phyloP scores from a whole-genome alignment of 2,888 invertebrate species.

The Sarcophaga subvicina region DNA sequence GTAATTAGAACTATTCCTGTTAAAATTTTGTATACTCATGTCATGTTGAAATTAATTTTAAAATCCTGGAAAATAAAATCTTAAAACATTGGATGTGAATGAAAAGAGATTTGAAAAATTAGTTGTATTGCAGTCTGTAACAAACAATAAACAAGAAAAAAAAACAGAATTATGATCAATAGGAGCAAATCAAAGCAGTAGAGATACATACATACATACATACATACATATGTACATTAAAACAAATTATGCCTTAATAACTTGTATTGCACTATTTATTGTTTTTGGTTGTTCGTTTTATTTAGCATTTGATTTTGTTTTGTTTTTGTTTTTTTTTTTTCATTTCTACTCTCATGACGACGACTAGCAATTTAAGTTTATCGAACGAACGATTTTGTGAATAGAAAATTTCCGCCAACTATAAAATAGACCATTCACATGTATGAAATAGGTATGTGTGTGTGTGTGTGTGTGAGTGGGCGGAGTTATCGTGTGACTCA shows the following conservation, averaged over 20 bases:
- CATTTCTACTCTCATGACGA: constrained; percentile 34
- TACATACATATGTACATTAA: background rate
- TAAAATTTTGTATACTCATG: no score
- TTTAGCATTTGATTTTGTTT: background rate
- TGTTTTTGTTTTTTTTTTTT: no score
- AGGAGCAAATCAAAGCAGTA: background rate
- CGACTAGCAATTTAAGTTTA: constrained; percentile 62
- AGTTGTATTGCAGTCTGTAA: no score
- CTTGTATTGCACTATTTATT: constrained; percentile 2
- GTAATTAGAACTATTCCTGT: no score
- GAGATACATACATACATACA: background rate
- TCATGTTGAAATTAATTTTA: no score
- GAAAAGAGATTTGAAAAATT: no score
- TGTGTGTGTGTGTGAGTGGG: constrained; percentile 45
- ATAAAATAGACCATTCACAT: constrained; percentile 30
- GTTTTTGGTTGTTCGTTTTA: background rate
- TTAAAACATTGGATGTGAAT: no score
- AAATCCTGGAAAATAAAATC: no score
- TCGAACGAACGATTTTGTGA: constrained; percentile 57
- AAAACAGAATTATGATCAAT: background rate
- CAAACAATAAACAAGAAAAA: no score
- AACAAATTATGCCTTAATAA: background rate
- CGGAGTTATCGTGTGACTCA: constrained; percentile 65
- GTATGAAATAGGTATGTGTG: background rate
- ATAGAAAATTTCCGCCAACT: constrained; percentile 55